Conservation (phyloP, 2,113 vertebrate genomes). For the Nanorana parkeri region DNA sequence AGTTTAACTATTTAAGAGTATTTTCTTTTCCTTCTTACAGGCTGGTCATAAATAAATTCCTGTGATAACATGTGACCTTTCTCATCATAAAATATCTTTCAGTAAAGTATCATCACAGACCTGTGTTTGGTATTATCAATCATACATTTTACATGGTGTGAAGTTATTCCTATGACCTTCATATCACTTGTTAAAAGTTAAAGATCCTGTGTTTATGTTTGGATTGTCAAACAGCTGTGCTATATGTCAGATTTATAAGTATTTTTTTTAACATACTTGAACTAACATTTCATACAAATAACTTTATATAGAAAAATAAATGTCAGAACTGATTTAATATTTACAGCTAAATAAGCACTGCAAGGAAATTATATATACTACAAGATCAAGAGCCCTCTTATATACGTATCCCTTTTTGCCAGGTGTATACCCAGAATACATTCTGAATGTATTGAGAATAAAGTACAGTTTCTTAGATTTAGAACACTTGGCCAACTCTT, state of each 20-base stretch:
- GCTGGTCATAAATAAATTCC: slow-evolving; percentile 28
- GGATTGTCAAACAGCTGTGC: slow-evolving; percentile 50
- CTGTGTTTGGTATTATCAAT: slow-evolving; percentile 50
- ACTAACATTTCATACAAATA: too few species aligned
- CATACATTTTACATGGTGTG: slow-evolving; percentile 40
- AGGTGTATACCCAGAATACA: too few species aligned
- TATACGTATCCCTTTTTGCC: too few species aligned
- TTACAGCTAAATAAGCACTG: too few species aligned
- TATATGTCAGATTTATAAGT: slow-evolving; percentile 9
- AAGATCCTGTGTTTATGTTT: slow-evolving; percentile 39
- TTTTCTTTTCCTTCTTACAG: not conserved
- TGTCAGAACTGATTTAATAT: too few species aligned
- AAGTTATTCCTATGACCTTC: slow-evolving; percentile 37
- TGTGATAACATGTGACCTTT: slow-evolving; percentile 51
- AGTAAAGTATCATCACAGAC: slow-evolving; percentile 35
- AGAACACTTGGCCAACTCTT: too few species aligned
- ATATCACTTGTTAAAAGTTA: slow-evolving; percentile 47
- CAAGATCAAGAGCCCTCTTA: too few species aligned
- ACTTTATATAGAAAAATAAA: too few species aligned
- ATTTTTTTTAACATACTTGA: too few species aligned
- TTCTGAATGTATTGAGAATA: too few species aligned
- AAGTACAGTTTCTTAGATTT: too few species aligned
- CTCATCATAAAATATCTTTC: slow-evolving; percentile 42
- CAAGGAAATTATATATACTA: too few species aligned
- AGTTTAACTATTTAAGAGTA: slow-evolving; percentile 11